Conservation (phyloP, 2,888 invertebrate species). For the Microctonus hyperodae region DNA sequence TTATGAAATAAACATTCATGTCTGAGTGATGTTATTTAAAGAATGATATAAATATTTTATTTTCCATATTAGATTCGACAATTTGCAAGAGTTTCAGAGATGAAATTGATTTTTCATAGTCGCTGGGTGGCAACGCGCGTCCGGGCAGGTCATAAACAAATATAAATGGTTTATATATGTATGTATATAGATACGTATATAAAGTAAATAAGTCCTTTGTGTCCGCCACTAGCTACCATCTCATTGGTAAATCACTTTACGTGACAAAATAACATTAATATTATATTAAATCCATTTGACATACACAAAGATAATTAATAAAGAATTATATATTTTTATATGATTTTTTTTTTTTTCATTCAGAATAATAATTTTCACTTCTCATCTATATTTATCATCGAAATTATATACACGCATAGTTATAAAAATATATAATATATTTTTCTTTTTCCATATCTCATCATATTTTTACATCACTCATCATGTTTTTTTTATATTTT, state of each 20-base stretch:
- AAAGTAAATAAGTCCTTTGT: not conserved
- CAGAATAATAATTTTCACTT: too few relatives aligned
- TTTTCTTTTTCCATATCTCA: too few relatives aligned
- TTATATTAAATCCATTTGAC: not conserved
- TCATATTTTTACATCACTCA: too few relatives aligned
- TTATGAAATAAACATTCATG: too few relatives aligned
- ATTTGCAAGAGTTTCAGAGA: not conserved
- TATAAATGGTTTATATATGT: slow-evolving; percentile 5
- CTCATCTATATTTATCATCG: too few relatives aligned
- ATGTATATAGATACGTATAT: too few relatives aligned
- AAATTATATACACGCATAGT: too few relatives aligned
- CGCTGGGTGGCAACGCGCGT: slow-evolving; percentile 6
- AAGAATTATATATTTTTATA: not conserved
- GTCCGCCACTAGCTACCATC: not conserved
- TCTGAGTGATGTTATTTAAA: not conserved
- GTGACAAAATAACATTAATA: not conserved
- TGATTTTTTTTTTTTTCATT: too few relatives aligned
- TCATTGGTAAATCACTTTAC: not conserved
- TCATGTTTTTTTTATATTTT: too few relatives aligned
- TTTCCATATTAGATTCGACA: not conserved
- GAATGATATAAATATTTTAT: not conserved
- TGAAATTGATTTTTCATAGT: not conserved
- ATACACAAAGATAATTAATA: not conserved
- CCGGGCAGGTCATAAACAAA: not conserved
- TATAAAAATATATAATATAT: too few relatives aligned